Evolutionary conservation across 2,113 vertebrate genomes (phyloP).

Genomic region (Pyrgilauda ruficollis): DNA sequence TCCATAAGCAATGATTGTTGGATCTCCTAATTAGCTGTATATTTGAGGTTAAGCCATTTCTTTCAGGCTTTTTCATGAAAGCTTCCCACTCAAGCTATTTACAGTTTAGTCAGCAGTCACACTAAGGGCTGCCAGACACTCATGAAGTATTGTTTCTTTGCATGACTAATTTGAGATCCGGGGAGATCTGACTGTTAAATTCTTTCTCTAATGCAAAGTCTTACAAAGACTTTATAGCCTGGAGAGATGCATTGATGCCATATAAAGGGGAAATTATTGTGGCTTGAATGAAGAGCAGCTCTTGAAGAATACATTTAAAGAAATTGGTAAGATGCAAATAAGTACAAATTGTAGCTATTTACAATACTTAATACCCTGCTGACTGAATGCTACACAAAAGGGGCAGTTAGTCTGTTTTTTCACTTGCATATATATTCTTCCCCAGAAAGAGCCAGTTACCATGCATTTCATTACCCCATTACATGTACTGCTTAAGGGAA

Average conservation of each 20-base stretch:
- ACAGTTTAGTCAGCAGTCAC: not conserved
- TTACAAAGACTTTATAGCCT: not conserved
- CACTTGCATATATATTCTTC: not conserved
- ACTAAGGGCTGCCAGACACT: not conserved
- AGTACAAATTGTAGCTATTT: conserved; percentile 9
- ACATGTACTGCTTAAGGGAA: not conserved
- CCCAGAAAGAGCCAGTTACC: not conserved
- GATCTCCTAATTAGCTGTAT: conserved; percentile 3
- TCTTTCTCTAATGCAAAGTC: conserved; percentile 4
- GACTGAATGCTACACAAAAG: not conserved
- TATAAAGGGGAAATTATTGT: not conserved
- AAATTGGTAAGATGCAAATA: not conserved
- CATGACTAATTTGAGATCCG: conserved; percentile 9
- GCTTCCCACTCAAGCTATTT: conserved; percentile 21
- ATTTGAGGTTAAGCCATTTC: not conserved
- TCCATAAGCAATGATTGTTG: not conserved
- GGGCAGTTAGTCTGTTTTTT: conserved; percentile 10
- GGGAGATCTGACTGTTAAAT: conserved; percentile 8
- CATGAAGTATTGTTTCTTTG: conserved; percentile 12
- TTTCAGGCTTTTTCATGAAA: conserved; percentile 12
- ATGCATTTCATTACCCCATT: not conserved
- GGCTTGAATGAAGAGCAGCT: not conserved
- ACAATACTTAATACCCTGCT: not conserved
- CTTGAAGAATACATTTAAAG: not conserved
- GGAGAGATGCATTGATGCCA: not conserved